Percentiles rank a stretch among this genome's conserved stretches.
Evolutionary conservation across 2,113 vertebrate genomes (phyloP).

Genomic region (Lophius piscatorius): DNA sequence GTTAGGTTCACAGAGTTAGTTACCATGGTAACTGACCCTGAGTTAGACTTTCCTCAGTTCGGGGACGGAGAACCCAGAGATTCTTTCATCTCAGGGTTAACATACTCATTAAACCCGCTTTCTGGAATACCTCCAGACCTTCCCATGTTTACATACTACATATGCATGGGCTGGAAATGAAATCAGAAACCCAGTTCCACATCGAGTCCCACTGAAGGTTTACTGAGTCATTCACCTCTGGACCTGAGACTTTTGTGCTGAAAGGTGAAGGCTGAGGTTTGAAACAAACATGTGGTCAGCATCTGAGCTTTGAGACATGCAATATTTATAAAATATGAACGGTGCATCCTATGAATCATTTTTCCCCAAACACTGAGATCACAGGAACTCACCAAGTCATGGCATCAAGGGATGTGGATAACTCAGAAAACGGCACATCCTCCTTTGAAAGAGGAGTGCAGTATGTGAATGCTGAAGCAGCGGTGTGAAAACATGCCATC

Average conservation of each 20-base stretch:
- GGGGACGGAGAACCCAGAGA: too few relatives aligned
- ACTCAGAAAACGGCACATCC: constrained; percentile 39
- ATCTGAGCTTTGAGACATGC: constrained; percentile 38
- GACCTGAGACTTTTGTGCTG: constrained; percentile 21
- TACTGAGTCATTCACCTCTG: constrained; percentile 27
- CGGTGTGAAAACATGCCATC: constrained; percentile 66
- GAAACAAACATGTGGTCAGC: constrained; percentile 43
- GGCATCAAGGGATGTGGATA: constrained; percentile 38
- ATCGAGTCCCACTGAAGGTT: constrained; percentile 41
- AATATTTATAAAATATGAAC: constrained; percentile 39
- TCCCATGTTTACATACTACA: constrained; percentile 74
- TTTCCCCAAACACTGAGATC: constrained; percentile 19
- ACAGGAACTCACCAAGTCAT: constrained; percentile 46
- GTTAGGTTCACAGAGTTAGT: too few relatives aligned
- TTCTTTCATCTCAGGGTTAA: too few relatives aligned
- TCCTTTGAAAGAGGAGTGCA: constrained; percentile 42
- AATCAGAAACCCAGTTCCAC: constrained; percentile 59
- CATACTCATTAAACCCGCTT: too few relatives aligned
- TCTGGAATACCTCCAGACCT: too few relatives aligned
- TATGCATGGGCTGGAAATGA: constrained; percentile 68
- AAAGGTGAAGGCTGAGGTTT: constrained; percentile 46
- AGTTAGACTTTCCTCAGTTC: too few relatives aligned
- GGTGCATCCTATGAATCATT: constrained; percentile 19
- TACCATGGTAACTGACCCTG: too few relatives aligned
- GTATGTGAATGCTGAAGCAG: constrained; percentile 24